Evolutionary conservation across 2,888 invertebrate genomes (phyloP), one percentile per base, ranked within the genome.

Genomic region (Pyrgus malvae): DNA sequence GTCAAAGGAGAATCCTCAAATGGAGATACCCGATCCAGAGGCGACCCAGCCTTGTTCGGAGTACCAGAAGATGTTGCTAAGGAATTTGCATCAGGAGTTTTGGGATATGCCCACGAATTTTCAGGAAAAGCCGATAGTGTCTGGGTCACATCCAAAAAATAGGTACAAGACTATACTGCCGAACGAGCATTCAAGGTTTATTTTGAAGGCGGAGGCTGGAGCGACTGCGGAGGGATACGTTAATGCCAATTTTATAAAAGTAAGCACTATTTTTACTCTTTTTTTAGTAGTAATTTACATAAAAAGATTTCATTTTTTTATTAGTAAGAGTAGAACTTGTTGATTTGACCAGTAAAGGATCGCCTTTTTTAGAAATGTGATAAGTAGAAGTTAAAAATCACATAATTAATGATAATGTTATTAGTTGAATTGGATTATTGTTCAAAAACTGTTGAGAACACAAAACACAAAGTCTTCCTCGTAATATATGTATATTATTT

Each of bases 21-120:
- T 78, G 79, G 73, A 72, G 1, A 76, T 88, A 4, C 87, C 88
- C 0, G 86, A 86, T 0, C 70, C 76, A 0, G 71, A 74, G 0
- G 55, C 71, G 0, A 71, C 80, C 0, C 78, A 85, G 55, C 92
- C 93, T 0, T 91, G 92, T 48, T 92, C 91, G 0, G 92, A 93
- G 55, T 92, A 92, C 65, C 91, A 94, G 82, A 92, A 92, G 64
- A 87, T 89, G 64, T 74, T 94, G 58, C 80, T 94, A 42, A 85
- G 93, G 37, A 93, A 92, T 60, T 76, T 98, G 48, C 87, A 88
- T 53, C 95, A 96, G 70, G 98, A 98, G 78, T 98, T 98, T 76
- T 98, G 97, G 97, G 97, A 97, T 79, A 94, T 98, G 70, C 98
- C 98, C 0, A 92, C 96, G 58, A 98, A 98, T 81, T 94, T 97